Evolutionary conservation across 2,113 vertebrate genomes (phyloP), one percentile per base, ranked within the genome.

Genomic region (Seriola dumerili): DNA sequence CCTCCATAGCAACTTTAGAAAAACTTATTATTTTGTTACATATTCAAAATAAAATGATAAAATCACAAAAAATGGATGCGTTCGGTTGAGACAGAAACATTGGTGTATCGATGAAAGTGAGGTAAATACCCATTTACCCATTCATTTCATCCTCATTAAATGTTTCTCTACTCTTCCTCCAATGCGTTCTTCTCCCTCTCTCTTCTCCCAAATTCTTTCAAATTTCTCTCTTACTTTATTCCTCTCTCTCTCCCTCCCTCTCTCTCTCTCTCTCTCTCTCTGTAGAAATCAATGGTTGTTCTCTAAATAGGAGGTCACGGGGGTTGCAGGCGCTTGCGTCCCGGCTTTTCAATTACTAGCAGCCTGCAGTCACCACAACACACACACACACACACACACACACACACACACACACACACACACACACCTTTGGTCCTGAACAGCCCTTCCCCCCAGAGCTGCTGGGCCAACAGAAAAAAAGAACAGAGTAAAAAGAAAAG

Each of bases 341-440:
- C 90, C 75, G 10, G 89, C 89, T 95, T 95, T 95, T 95, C 95
- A 96, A 95, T 95, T 95, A 95, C 94, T 46, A 88, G 88, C 91
- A 94, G 93, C 88, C 88, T 87, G 83, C 77, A 88, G 86, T 87
- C 79, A 80, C 81, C 67, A 72, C 54, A 64, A 84, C 38, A 84
- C 73, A 82, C 25, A 72, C 25, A 69, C 72, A 78, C 55, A 84
- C 38, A 84, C 73, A 83, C 25, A 72, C 25, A 69, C 72, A 78
- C 55, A 84, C 38, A 84, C 73, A 83, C 25, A 72, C 25, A 69
- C 72, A 78, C 55, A 77, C 77, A 76, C 78, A 72, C 25, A 69
- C 72, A 78, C 57, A 84, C 81, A 65, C 64, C 59, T 71, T 78
- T 69, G 29, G n/a, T 81, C 69, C 57, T 8, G 42, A 71, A 34